Evolutionary conservation across 2,888 invertebrate genomes (phyloP).

Genomic region (Elysia crispata): DNA sequence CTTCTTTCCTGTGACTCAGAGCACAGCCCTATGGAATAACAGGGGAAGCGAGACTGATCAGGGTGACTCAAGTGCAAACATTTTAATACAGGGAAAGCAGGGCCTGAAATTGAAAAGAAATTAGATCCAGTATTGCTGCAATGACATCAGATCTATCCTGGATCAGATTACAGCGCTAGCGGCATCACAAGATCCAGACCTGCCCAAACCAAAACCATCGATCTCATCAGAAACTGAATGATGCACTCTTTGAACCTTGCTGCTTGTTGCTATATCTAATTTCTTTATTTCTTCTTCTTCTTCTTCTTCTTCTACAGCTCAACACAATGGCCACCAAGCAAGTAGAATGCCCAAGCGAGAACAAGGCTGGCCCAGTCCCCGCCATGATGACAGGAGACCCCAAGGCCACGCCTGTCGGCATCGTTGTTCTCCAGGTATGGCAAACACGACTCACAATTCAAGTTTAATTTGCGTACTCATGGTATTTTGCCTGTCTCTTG

Average conservation of each 20-base stretch:
- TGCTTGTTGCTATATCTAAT: neutral
- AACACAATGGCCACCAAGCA: conserved; percentile 25
- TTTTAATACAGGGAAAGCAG: too few species aligned
- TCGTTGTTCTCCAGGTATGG: conserved; percentile 51
- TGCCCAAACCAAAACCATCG: neutral
- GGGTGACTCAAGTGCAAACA: too few species aligned
- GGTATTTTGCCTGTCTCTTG: too few species aligned
- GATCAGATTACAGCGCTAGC: too few species aligned
- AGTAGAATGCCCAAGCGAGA: conserved; percentile 30
- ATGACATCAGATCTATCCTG: too few species aligned
- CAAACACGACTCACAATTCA: neutral
- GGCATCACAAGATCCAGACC: too few species aligned
- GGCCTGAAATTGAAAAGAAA: too few species aligned
- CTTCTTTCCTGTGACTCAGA: too few species aligned
- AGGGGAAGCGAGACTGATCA: too few species aligned
- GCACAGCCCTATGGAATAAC: too few species aligned
- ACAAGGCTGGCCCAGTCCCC: conserved; percentile 43
- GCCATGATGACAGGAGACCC: conserved; percentile 44
- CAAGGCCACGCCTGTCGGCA: conserved; percentile 10
- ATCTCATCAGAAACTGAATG: neutral
- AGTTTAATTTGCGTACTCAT: too few species aligned
- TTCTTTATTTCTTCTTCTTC: neutral
- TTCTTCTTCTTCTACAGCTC: neutral
- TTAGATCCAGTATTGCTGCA: too few species aligned
- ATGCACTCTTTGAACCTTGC: neutral